These are phyloP conservation scores for Petrocephalus schoutedeni DNA, from an alignment of 2,797 vertebrate genomes.

Conservation along the genomic window DNA sequence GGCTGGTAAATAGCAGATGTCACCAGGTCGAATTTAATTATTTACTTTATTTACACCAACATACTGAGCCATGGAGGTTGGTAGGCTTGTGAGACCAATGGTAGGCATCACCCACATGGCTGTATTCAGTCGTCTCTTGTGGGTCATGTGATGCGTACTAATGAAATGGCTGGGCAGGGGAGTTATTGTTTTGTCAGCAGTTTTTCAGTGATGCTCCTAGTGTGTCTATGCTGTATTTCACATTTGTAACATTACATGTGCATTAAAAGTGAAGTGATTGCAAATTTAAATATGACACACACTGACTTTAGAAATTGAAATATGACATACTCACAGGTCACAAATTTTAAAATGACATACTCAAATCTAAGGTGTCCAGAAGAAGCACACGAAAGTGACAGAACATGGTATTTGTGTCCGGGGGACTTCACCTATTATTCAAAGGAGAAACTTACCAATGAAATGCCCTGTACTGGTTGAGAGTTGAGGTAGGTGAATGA, in stretches of 20 bases:
- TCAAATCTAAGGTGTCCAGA: not conserved
- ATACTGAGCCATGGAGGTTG: not conserved
- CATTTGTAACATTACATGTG: not conserved
- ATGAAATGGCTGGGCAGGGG: not conserved
- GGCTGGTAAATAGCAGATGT: constrained; percentile 32
- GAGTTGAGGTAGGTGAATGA: not conserved
- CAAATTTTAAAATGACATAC: not conserved
- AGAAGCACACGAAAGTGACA: not conserved
- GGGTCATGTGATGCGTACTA: not conserved
- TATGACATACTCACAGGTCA: not conserved
- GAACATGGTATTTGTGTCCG: not conserved
- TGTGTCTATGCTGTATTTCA: not conserved
- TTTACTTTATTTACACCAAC: constrained; percentile 32
- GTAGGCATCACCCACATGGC: not conserved
- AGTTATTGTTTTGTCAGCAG: not conserved
- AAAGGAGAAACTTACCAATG: not conserved
- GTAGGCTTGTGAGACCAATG: not conserved
- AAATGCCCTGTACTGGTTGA: not conserved
- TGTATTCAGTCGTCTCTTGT: not conserved
- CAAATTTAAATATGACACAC: not conserved
- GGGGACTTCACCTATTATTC: not conserved
- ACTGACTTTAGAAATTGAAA: not conserved
- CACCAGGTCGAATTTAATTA: constrained; percentile 31
- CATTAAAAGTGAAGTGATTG: not conserved
- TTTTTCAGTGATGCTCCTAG: not conserved